Evolutionary conservation across 2,888 invertebrate genomes (phyloP), one percentile per base, ranked within the genome.

Genomic region (Dorcus hopei): DNA sequence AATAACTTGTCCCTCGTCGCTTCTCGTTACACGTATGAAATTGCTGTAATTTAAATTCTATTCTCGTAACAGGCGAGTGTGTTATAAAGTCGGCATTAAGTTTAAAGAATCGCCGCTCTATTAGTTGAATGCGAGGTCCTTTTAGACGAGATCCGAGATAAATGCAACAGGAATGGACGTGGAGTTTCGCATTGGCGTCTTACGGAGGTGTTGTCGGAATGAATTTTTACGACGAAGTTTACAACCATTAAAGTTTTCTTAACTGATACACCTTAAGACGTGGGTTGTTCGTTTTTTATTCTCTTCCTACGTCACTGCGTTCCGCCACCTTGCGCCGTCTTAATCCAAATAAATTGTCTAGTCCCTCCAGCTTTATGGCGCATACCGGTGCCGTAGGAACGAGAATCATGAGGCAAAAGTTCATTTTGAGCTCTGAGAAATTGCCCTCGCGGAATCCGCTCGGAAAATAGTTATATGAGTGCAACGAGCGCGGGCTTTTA

Each of bases 341-440:
- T 62, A 62, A 62, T 62, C 60, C 62, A 60, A 62, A 62, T 62
- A 62, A 62, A 62, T 62, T 55, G 59, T 60, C 54, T 51, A 52
- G 58, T 54, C 45, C 51, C 52, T 61, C 55, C 51, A 54, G 54
- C 50, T 58, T 61, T 61, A 61, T 61, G 51, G 49, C 57, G 54
- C 54, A 58, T 54, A 54, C 49, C 59, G 55, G 39, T 49, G 59
- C 49, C 52, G 52, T 52, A 52, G 52, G 52, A 49, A 48, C 50
- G 59, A 42, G 57, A 62, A 58, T 59, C 59, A 48, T 54, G 57
- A 50, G 52, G 57, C 55, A 62, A 62, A 60, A 62, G 60, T 62
- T 62, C 61, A 62, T 62, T 61, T 61, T 40, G 57, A 53, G 62
- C 54, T 51, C 47, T 50, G 57, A 57, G 59, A 52, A 57, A 57